Percentiles rank a stretch among this genome's conserved stretches.
Conservation (phyloP, 2,113 vertebrate genomes). For the Callaeas wilsoni region DNA sequence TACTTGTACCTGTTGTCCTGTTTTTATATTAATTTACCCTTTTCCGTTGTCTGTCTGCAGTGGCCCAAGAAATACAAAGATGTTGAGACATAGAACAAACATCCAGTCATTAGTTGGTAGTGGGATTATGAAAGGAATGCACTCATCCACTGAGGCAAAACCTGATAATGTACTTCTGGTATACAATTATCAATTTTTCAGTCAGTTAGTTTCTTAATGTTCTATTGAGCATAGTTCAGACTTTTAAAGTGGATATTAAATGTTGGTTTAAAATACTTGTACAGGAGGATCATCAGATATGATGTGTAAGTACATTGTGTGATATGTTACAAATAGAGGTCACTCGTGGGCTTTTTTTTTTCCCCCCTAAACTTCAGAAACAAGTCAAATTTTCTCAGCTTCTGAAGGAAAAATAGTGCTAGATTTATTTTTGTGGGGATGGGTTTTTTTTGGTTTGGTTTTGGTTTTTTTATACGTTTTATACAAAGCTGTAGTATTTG, state of each 20-base stretch:
- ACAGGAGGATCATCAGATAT: not conserved
- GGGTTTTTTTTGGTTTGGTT: rapidly evolving
- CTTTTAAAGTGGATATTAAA: not conserved
- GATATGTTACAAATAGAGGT: not conserved
- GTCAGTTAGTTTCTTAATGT: constrained; percentile 1
- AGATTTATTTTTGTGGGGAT: not conserved
- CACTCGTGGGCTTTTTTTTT: not conserved
- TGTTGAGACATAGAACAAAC: not conserved
- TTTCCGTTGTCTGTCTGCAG: not conserved
- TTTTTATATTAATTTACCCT: not conserved
- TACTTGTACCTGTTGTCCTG: not conserved
- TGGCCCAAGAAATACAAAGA: not conserved
- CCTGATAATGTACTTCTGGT: not conserved
- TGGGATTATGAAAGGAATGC: not conserved
- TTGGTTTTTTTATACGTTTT: not conserved
- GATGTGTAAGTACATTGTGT: not conserved
- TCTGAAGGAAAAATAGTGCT: not conserved
- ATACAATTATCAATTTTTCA: not conserved
- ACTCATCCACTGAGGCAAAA: not conserved
- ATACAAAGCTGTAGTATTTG: not conserved
- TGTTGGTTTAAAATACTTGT: not conserved
- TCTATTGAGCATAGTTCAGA: not conserved
- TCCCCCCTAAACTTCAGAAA: not conserved
- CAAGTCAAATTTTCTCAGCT: not conserved
- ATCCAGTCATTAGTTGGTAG: not conserved